Conservation (phyloP, 2,888 invertebrate genomes). For the Mystacides longicornis region DNA sequence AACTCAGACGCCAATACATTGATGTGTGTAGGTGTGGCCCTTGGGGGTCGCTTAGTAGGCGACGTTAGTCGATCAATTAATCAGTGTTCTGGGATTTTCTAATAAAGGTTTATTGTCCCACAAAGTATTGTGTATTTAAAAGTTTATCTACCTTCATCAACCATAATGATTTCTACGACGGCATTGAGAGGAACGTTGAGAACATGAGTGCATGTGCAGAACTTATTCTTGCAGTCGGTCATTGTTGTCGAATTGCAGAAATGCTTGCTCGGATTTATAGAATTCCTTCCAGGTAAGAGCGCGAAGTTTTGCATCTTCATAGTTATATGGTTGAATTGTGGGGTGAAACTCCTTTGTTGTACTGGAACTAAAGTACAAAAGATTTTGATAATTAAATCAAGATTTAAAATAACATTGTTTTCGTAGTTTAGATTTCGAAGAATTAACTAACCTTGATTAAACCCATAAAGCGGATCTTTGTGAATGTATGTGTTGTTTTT, state of each 20-base stretch:
- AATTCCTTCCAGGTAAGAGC: constrained; percentile 56
- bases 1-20: no score
- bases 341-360: constrained; percentile 59
- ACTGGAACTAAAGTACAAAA: constrained; percentile 42
- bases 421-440: not conserved
- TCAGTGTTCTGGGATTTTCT: no score
- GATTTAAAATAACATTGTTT: not conserved
- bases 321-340: constrained; percentile 82
- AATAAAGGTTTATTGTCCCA: no score
- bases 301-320: constrained; percentile 71
- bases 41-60: no score
- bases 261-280: constrained; percentile 47
- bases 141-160: constrained; percentile 61
- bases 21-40: no score
- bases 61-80: no score
- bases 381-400: no score
- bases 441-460: constrained; percentile 58
- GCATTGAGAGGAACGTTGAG: constrained; percentile 63
- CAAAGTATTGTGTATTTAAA: no score
- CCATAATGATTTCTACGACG: constrained; percentile 74
- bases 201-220: constrained; percentile 80
- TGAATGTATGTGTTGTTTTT: constrained; percentile 78
- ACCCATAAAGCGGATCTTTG: constrained; percentile 63
- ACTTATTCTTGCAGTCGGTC: constrained; percentile 57
- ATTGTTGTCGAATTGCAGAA: constrained; percentile 74